Evolutionary conservation across 2,797 vertebrate genomes (phyloP), one percentile per base, ranked within the genome.

Genomic region (Fratercula arctica): DNA sequence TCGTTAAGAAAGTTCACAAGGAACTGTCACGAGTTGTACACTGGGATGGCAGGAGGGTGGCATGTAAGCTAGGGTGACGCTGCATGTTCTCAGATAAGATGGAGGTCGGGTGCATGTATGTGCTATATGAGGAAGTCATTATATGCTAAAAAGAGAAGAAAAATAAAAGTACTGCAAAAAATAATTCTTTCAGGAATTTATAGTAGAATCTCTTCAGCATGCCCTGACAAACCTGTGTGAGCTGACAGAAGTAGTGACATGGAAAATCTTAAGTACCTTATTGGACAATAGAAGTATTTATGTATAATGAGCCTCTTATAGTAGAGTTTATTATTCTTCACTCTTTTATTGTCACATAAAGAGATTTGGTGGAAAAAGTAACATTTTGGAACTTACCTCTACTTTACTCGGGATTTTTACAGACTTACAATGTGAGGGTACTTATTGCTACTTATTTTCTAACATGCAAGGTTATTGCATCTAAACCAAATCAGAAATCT

Each of bases 211-310:
- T 77, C 56, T 88, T 64, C 60, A 77, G 28, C 0, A 0, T 53
- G 8, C 20, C 19, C 43, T 83, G 66, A 31, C 20, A 81, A 72
- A 43, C 10, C 13, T 28, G 18, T 25, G 17, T 51, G 46, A 73
- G 33, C 13, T 59, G 87, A 61, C 17, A 53, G 48, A 41, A 82
- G 39, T 25, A 70, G 10, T 25, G 46, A 26, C 4, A 8, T 3
- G 24, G 35, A 20, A 90, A 94, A 69, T 78, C 23, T n/a, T 23
- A 48, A 85, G 37, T 74, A 37, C 5, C 1, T 0, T 24, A 25
- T 51, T 0, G 0, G 45, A 51, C 3, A n/a, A 46, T 4, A 45
- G 9, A 85, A 20, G 7, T 63, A 35, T 23, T 67, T 19, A 17
- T 9, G 6, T 43, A 26, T 59, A 74, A 51, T 33, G 13, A 80